phyloP scores from a whole-genome alignment of 2,888 invertebrate species.

The Sinohyriopsis cumingii region DNA sequence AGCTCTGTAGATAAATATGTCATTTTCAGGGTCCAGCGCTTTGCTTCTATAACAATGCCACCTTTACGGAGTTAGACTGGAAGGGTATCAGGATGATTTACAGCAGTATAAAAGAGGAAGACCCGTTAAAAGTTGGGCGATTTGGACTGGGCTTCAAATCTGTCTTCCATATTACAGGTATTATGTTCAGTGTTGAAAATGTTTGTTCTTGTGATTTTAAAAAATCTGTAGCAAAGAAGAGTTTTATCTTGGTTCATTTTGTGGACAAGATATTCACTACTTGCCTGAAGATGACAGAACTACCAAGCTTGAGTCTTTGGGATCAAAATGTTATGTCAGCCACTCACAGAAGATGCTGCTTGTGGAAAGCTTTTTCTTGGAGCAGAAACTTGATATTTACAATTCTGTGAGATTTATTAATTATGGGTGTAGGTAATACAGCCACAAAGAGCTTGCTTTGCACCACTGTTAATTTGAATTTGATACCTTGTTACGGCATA shows the following conservation, averaged over 20 bases:
- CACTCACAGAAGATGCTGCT: too few species aligned
- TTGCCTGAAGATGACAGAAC: too few species aligned
- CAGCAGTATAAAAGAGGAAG: slow-evolving; percentile 59
- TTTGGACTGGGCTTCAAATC: slow-evolving; percentile 68
- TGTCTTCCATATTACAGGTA: slow-evolving; percentile 65
- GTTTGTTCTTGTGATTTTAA: not conserved
- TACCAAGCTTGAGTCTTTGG: too few species aligned
- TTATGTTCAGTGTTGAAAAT: not conserved
- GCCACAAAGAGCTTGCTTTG: too few species aligned
- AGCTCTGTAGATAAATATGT: not conserved
- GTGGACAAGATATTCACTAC: too few species aligned
- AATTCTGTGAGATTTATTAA: too few species aligned
- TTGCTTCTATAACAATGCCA: slow-evolving; percentile 60
- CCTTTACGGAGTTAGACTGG: slow-evolving; percentile 60
- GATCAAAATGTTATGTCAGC: too few species aligned
- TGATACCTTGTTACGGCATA: too few species aligned
- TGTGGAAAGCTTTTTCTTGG: too few species aligned
- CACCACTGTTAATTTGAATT: too few species aligned
- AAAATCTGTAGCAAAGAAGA: not conserved
- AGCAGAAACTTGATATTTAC: too few species aligned
- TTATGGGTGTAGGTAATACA: too few species aligned
- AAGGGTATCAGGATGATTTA: slow-evolving; percentile 59
- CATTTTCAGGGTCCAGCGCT: slow-evolving; percentile 58
- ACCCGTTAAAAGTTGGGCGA: slow-evolving; percentile 63
- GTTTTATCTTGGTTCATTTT: not conserved